phyloP scores from a whole-genome alignment of 2,888 invertebrate genomes.

The Torymus aiolomorphi region DNA sequence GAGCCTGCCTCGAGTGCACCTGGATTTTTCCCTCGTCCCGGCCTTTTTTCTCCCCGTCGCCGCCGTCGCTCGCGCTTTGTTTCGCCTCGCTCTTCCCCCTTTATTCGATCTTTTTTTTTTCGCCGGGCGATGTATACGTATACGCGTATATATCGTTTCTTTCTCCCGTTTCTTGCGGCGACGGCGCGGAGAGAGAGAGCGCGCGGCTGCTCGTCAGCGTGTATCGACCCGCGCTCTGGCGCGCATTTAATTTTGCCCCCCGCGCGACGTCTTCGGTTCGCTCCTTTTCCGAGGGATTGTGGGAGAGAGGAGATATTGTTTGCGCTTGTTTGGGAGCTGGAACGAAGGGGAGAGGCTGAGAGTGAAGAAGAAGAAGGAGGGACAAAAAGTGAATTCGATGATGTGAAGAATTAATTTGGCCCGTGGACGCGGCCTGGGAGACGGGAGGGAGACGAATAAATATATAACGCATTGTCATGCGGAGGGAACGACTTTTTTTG shows the following conservation, averaged over 20 bases:
- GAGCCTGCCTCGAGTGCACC: constrained; percentile 6
- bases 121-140: not conserved
- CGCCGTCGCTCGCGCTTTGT: not conserved
- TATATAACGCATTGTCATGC: not conserved
- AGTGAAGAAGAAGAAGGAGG: not conserved
- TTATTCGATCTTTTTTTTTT: constrained; percentile 2
- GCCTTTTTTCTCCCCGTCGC: not conserved
- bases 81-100: not conserved
- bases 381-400: not conserved
- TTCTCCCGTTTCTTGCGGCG: not conserved
- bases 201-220: too few relatives aligned
- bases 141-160: too few relatives aligned
- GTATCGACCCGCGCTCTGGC: too few relatives aligned
- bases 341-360: too few relatives aligned
- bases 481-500: not conserved
- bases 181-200: too few relatives aligned
- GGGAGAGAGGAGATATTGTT: too few relatives aligned
- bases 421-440: too few relatives aligned
- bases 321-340: too few relatives aligned
- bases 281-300: not conserved
- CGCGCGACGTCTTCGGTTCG: not conserved
- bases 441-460: too few relatives aligned
- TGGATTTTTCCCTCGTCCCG: constrained; percentile 35
- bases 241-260: constrained; percentile 10
- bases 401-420: not conserved